Conservation (phyloP, 92 coral and sea anemone genomes). For the Virgularia gustaviana region DNA sequence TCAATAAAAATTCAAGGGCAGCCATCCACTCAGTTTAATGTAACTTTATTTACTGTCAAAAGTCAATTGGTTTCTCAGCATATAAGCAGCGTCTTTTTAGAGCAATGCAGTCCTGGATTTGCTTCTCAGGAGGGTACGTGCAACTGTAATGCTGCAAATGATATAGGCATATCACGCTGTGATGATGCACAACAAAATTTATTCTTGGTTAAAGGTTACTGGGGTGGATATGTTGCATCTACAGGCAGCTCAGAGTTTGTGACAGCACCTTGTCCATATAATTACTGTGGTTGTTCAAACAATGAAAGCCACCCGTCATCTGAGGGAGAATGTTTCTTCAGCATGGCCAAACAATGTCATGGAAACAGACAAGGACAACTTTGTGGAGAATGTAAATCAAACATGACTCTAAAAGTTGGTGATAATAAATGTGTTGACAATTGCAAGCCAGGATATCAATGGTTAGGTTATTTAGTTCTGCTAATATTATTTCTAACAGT, state of each 20-base stretch:
- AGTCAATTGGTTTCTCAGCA: conserved; percentile 58
- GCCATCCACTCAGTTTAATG: conserved; percentile 33
- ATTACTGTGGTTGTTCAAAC: conserved; percentile 35
- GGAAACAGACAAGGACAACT: background rate
- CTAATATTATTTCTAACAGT: conserved; percentile 39
- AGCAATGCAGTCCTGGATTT: conserved; percentile 16
- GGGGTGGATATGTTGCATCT: conserved; percentile 52
- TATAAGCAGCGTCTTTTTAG: background rate
- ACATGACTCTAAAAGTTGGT: conserved; percentile 44
- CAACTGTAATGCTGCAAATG: background rate
- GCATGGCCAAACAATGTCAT: conserved; percentile 46
- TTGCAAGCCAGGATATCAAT: conserved; percentile 46
- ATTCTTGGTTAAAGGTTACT: conserved; percentile 54
- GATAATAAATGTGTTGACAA: conserved; percentile 39
- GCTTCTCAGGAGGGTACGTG: background rate
- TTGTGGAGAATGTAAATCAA: conserved; percentile 59
- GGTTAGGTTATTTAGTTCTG: conserved; percentile 58
- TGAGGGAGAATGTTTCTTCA: conserved; percentile 11
- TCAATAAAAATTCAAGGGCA: conserved; percentile 41
- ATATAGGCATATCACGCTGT: conserved; percentile 47
- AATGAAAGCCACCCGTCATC: background rate
- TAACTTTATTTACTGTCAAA: conserved; percentile 57
- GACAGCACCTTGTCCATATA: conserved; percentile 51
- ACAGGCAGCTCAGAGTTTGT: background rate
- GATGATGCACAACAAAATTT: conserved; percentile 24